Conservation (phyloP, 2,113 vertebrate genomes). For the Mormyrus lacerda region DNA sequence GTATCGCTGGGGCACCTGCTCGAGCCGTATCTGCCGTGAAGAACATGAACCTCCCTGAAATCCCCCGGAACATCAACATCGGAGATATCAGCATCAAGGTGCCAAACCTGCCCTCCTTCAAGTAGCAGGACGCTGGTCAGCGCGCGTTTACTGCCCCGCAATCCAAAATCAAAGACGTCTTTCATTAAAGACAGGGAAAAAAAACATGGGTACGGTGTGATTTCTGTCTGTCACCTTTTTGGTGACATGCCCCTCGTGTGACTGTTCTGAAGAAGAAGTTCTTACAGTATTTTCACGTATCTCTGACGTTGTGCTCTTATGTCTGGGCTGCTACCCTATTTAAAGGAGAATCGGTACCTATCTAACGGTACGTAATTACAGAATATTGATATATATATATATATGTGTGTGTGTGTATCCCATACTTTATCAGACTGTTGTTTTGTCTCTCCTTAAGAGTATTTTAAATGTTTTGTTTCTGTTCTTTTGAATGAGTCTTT, state of each 20-base stretch:
- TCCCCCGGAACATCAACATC: conserved; percentile 99
- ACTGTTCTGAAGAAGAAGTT: conserved; percentile 55
- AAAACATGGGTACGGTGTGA: conserved; percentile 74
- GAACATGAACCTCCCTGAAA: conserved; percentile 99
- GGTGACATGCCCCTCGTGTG: conserved; percentile 61
- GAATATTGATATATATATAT: conserved; percentile 46
- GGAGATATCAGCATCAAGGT: conserved; percentile 99
- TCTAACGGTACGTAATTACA: conserved; percentile 55
- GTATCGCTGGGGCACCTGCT: conserved; percentile 96
- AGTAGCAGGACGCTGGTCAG: conserved; percentile 71
- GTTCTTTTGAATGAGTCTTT: conserved; percentile 25
- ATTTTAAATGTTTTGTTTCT: conserved; percentile 17
- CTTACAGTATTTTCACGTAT: conserved; percentile 74
- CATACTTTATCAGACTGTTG: conserved; percentile 47
- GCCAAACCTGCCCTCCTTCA: conserved; percentile 99
- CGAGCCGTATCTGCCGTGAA: conserved; percentile 98
- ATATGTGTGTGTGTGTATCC: too few relatives aligned
- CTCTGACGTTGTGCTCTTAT: conserved; percentile 60
- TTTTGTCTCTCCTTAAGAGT: conserved; percentile 46
- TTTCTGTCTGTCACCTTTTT: conserved; percentile 37
- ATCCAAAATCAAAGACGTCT: conserved; percentile 66
- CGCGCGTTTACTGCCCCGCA: conserved; percentile 65
- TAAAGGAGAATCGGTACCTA: conserved; percentile 48
- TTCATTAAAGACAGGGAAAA: conserved; percentile 60
- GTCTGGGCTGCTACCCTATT: conserved; percentile 71